These are phyloP conservation scores for Sipunculus nudus DNA, from an alignment of 2,888 invertebrate species.

Conservation along the genomic window DNA sequence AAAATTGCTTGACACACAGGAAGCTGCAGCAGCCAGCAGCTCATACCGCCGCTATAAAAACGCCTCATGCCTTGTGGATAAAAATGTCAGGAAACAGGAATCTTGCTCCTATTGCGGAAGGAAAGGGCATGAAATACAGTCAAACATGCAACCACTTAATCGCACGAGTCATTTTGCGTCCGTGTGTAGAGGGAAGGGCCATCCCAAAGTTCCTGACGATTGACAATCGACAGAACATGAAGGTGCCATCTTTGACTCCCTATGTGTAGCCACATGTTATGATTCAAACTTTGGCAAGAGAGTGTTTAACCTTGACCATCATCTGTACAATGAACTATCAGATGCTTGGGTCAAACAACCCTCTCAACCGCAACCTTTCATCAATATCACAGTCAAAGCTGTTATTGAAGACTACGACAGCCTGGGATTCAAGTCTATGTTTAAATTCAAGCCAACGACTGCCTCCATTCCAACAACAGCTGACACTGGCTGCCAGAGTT, in stretches of 20 bases:
- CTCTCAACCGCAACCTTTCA: conserved; percentile 38
- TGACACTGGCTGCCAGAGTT: conserved; percentile 40
- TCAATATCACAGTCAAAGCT: conserved; percentile 18
- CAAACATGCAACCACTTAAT: too few relatives aligned
- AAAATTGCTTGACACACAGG: conserved; percentile 24
- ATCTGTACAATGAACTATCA: conserved; percentile 34
- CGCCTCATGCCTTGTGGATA: not conserved
- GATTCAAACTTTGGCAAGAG: too few relatives aligned
- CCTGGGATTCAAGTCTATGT: conserved; percentile 34
- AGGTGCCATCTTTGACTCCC: not conserved
- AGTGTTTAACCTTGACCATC: conserved; percentile 41
- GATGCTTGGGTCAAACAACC: conserved; percentile 27
- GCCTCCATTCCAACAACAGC: conserved; percentile 13
- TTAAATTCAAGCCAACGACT: not conserved
- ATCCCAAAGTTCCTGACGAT: not conserved
- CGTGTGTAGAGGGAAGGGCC: conserved; percentile 32
- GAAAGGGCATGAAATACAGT: conserved; percentile 41
- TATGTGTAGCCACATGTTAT: too few relatives aligned
- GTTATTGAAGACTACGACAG: conserved; percentile 24
- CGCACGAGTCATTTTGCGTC: conserved; percentile 27
- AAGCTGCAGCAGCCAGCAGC: conserved; percentile 26
- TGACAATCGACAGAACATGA: not conserved
- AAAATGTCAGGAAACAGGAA: not conserved
- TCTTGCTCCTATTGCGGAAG: conserved; percentile 39
- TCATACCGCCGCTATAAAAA: conserved; percentile 10